Evolutionary conservation across 2,888 invertebrate species (phyloP), one percentile per base, ranked within the genome.

Genomic region (Eustalomyia histrio): DNA sequence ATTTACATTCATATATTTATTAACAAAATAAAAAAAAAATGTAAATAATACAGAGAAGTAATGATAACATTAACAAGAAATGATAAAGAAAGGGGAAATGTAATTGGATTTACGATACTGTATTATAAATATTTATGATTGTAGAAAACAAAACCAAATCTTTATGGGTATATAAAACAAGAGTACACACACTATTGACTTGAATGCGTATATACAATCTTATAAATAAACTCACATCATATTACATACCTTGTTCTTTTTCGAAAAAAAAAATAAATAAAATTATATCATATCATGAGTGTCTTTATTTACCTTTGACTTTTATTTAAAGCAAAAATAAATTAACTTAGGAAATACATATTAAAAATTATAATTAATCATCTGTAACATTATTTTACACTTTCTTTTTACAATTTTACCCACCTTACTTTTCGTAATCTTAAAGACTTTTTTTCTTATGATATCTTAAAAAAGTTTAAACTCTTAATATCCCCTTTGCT

Each of bases 31-130:
- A 29, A 29, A 74, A 33, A 33, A 63, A 76, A 55, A 55, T 57
- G 63, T 63, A 63, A 76, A 68, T 68, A 63, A 68, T 47, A 68
- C 55, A 7, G 33, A 17, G 29, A 43, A 17, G 29, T 75, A 75
- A 67, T 67, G 47, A 39, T 35, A 57, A 63, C 39, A 55, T 29
- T 4, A 6, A 7, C 4, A 29, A 33, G 33, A 67, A 10, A 17
- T 29, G 43, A 75, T 39, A 24, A 52, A 58, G 17, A 52, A 60
- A 74, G 21, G 10, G 17, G 55, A 61, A 53, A 43, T 33, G 47
- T 76, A 76, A 76, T 76, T 76, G 61, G 75, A 76, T 76, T 76
- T 69, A 63, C 35, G 17, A 10, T n/a, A 18, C 14, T 6, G 18
- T 24, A 14, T 17, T 18, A 71, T 14, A 60, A 43, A 47, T 14